These are phyloP conservation scores for Fratercula arctica DNA, from an alignment of 2,797 vertebrate genomes.

Conservation along the genomic window DNA sequence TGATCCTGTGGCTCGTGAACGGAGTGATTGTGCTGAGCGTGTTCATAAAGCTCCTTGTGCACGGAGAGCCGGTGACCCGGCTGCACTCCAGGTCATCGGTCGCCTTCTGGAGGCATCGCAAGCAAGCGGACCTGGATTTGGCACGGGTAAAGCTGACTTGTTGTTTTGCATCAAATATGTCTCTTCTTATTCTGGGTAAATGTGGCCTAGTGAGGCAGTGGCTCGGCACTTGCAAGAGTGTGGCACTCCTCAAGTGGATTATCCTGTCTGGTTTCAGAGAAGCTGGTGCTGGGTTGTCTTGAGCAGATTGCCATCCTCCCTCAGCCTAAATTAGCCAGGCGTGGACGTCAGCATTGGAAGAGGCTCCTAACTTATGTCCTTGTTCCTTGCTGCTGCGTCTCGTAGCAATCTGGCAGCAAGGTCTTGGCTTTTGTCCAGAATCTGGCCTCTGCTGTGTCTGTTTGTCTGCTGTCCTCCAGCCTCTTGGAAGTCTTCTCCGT, in stretches of 20 bases:
- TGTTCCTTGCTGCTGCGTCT: neutral
- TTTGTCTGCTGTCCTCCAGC: neutral
- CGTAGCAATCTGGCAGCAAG: neutral
- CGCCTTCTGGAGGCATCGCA: conserved; percentile 96
- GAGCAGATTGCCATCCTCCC: neutral
- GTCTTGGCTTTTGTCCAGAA: neutral
- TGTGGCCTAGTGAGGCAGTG: neutral
- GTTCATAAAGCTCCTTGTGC: conserved; percentile 91
- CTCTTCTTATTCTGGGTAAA: neutral
- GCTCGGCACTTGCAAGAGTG: neutral
- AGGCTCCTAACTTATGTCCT: neutral
- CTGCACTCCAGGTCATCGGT: conserved; percentile 94
- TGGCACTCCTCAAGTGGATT: neutral
- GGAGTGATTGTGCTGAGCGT: conserved; percentile 94
- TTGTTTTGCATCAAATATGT: neutral
- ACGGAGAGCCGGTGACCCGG: conserved; percentile 92
- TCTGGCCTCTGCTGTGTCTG: neutral
- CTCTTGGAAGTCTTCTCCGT: neutral
- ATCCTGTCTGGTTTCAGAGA: neutral
- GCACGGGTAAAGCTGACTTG: conserved; percentile 79
- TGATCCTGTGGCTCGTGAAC: conserved; percentile 93
- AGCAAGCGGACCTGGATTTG: conserved; percentile 93
- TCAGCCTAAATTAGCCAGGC: neutral
- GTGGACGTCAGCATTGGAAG: neutral
- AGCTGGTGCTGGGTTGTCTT: neutral